Base-by-base conservation (phyloP, 2,797 vertebrate species). In the Chaetophractus vellerosus region DNA sequence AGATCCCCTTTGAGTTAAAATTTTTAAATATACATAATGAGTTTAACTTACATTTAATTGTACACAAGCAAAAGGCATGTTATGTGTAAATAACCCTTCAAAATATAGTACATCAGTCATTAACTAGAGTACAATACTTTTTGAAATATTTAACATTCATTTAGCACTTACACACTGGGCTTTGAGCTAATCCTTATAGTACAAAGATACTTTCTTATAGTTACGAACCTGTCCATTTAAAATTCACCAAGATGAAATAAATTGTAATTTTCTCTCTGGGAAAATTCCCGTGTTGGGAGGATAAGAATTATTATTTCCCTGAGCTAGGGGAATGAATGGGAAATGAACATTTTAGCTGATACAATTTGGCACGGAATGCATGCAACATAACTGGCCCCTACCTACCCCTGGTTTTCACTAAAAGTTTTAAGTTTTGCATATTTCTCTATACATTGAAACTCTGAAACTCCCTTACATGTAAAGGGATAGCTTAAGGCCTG, bases 191-290 rank as follows among this genome's bases (percentile, higher is more conserved):
- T 85, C 12, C 26, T 74, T 91, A 26, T 14, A 11, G 1, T 81
- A 61, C 18, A 86, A 41, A 85, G 50, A 36, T 85, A 57, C n/a
- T 79, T 91, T 91, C 31, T 86, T 55, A 26, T 45, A 33, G 19
- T 71, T 80, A 84, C 80, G 72, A 68, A n/a, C n/a, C 23, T 50
- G 23, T 45, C 45, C 66, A n/a, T 41, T 78, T 90, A 45, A 1
- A 95, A 41, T 50, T 90, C 26, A 45, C 48, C 33, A 82, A 82
- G 57, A 87, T 87, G 50, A 85, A 87, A n/a, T 85, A 94, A 76
- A 33, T 80, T 64, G 4, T 86, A 59, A 52, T 63, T 45, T 45
- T n/a, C 24, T 26, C 26, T 92, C 5, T 7, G 2, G 38, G 48
- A 57, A 75, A 83, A 57, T 79, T 41, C 78, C 75, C 71, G 7